These are phyloP conservation scores for Oplegnathus fasciatus DNA, from an alignment of 2,113 vertebrate species.

Conservation along the genomic window DNA sequence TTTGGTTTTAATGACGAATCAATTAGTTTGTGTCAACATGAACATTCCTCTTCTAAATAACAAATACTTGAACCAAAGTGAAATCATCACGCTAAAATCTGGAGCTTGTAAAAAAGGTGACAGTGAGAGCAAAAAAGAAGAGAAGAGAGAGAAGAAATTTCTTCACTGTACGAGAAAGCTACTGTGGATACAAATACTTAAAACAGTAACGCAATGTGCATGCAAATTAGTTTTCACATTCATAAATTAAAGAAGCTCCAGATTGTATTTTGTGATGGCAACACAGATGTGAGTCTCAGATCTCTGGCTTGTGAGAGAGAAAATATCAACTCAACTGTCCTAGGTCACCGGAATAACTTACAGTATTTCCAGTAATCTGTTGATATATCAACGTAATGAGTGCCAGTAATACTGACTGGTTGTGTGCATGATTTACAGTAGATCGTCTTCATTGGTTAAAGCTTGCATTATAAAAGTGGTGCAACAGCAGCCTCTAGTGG, in stretches of 20 bases:
- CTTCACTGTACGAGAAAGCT: neutral
- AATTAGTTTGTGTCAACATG: neutral
- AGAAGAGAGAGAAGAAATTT: neutral
- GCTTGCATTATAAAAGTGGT: constrained; percentile 42
- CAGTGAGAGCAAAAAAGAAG: constrained; percentile 6
- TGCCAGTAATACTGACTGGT: constrained; percentile 23
- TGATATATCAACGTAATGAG: neutral
- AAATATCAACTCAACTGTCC: neutral
- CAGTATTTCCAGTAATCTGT: constrained; percentile 3
- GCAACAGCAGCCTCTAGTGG: constrained; percentile 75
- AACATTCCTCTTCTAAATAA: neutral
- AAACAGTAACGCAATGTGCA: neutral
- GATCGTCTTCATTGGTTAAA: constrained; percentile 9
- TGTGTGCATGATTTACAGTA: constrained; percentile 26
- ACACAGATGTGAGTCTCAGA: neutral
- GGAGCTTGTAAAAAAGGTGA: constrained; percentile 12
- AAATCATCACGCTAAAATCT: constrained; percentile 1
- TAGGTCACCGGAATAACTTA: neutral
- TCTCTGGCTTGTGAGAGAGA: neutral
- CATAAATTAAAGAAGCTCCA: constrained; percentile 25
- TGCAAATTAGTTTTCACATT: constrained; percentile 35
- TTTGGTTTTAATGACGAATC: constrained; percentile 20
- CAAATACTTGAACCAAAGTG: neutral
- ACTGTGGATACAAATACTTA: constrained; percentile 5
- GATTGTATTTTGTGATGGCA: constrained; percentile 21